Conservation (phyloP, 2,888 invertebrate genomes). For the Chaitophorus viminalis region DNA sequence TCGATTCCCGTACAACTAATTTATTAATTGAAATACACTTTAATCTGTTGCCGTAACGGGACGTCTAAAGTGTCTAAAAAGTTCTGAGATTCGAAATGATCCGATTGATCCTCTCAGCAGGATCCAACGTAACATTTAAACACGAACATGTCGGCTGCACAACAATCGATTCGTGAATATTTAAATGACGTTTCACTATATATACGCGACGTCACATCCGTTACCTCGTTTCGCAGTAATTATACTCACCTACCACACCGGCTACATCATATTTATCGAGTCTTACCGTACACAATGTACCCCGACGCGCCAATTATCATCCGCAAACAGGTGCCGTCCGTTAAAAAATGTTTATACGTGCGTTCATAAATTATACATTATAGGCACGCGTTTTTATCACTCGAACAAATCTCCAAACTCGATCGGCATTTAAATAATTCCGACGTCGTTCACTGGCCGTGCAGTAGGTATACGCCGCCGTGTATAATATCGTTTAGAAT, state of each 20-base stretch:
- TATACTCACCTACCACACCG: not conserved
- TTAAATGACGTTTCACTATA: too few species aligned
- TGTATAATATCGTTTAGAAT: not conserved
- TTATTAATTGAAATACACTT: too few species aligned
- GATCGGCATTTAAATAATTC: not conserved
- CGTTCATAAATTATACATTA: not conserved
- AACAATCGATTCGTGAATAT: too few species aligned
- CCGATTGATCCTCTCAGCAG: too few species aligned
- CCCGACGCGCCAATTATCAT: not conserved
- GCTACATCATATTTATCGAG: not conserved
- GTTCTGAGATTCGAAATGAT: too few species aligned
- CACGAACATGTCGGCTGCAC: too few species aligned
- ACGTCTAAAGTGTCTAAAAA: too few species aligned
- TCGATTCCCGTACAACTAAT: too few species aligned
- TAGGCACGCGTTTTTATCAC: conserved; percentile 4
- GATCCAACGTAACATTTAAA: too few species aligned
- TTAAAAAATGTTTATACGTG: not conserved
- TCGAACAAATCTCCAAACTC: conserved; percentile 20
- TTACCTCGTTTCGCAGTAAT: too few species aligned
- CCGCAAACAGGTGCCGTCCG: not conserved
- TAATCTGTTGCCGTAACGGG: too few species aligned
- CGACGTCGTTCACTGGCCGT: not conserved
- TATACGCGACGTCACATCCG: too few species aligned
- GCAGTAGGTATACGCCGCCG: not conserved
- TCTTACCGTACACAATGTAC: not conserved